Evolutionary conservation across 2,113 vertebrate species (phyloP).

Genomic region (Microtus oregoni): DNA sequence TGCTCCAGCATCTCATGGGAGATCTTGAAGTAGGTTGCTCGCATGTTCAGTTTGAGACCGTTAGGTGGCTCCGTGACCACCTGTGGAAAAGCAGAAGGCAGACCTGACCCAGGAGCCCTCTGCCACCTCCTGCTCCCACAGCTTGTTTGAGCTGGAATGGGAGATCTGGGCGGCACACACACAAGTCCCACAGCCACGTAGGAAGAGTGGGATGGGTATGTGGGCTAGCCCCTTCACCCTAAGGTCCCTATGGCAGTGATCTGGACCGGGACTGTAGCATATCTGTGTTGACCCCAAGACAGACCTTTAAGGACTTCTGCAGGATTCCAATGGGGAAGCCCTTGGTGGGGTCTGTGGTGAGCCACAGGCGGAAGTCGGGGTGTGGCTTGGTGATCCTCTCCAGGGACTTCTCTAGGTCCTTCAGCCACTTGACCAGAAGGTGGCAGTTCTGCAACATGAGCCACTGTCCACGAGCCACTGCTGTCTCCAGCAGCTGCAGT

Average conservation of each 20-base stretch:
- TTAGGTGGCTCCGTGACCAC: slow-evolving; percentile 97
- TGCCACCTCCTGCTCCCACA: fast-evolving
- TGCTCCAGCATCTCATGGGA: slow-evolving; percentile 86
- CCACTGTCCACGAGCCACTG: slow-evolving; percentile 92
- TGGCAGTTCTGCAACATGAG: slow-evolving; percentile 99
- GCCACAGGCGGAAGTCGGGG: slow-evolving; percentile 95
- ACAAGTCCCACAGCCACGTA: background rate
- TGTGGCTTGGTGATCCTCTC: slow-evolving; percentile 93
- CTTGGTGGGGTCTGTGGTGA: slow-evolving; percentile 95
- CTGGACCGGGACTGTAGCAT: fast-evolving
- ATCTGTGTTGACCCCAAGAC: background rate
- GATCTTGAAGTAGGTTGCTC: slow-evolving; percentile 96
- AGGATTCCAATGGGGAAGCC: slow-evolving; percentile 96
- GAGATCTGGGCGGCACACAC: background rate
- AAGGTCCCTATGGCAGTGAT: fast-evolving
- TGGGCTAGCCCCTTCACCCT: fast-evolving
- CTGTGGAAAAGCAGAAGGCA: slow-evolving; percentile 79
- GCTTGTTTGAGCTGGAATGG: background rate
- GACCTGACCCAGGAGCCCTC: background rate
- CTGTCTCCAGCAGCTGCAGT: slow-evolving; percentile 92
- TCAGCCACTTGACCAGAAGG: slow-evolving; percentile 95
- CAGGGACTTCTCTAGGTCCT: slow-evolving; percentile 94
- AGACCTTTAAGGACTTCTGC: slow-evolving; percentile 96
- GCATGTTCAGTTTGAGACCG: slow-evolving; percentile 96
- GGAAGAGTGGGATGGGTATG: background rate